phyloP scores from a whole-genome alignment of 2,888 invertebrate genomes.

The Epirrhoe tristata region DNA sequence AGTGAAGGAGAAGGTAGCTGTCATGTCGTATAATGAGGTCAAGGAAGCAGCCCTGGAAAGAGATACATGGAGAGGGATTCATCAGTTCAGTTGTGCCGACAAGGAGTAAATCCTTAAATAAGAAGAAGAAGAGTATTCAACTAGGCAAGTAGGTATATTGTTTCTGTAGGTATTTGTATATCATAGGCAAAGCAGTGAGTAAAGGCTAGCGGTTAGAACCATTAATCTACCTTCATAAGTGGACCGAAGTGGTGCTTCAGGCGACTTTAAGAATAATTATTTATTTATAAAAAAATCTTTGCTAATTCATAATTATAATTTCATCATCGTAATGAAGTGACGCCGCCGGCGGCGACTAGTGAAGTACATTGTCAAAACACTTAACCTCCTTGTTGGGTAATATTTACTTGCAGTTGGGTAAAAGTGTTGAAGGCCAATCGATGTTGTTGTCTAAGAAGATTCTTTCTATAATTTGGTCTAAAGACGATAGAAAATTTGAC shows the following conservation, averaged over 20 bases:
- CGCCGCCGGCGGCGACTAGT: conserved; percentile 27
- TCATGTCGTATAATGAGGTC: no score
- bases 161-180: background rate
- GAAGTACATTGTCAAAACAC: conserved; percentile 29
- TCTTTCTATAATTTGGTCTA: background rate
- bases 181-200: background rate
- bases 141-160: no score
- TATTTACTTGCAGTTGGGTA: conserved; percentile 19
- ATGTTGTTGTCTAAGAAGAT: background rate
- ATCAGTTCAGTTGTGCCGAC: no score
- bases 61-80: no score
- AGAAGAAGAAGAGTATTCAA: no score
- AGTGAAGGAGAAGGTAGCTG: no score
- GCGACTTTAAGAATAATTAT: conserved; percentile 1
- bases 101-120: no score
- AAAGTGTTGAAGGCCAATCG: background rate
- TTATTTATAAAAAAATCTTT: conserved; percentile 1
- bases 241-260: background rate
- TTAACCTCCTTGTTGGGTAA: conserved; percentile 33
- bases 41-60: no score
- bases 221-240: background rate
- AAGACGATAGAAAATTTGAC: no score
- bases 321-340: conserved; percentile 17
- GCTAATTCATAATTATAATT: conserved; percentile 26
- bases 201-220: background rate